phyloP scores from a whole-genome alignment of 2,113 vertebrate genomes.

The Myotis yumanensis region DNA sequence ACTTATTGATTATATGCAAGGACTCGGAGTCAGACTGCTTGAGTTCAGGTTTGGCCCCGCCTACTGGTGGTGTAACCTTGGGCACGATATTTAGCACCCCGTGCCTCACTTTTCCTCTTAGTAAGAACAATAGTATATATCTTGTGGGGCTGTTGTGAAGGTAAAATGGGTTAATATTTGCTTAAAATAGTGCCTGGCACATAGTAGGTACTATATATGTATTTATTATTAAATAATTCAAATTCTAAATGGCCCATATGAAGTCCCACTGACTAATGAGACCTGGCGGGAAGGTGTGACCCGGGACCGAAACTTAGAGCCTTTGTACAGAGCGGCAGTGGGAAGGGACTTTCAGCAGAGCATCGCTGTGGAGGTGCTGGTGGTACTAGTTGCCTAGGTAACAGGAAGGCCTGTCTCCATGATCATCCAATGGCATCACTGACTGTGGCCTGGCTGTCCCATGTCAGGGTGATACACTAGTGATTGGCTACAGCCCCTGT shows the following conservation, averaged over 20 bases:
- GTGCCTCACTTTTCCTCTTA: background rate
- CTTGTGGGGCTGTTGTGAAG: background rate
- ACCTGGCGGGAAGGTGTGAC: background rate
- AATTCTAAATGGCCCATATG: background rate
- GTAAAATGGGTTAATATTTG: background rate
- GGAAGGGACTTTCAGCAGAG: background rate
- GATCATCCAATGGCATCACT: no score
- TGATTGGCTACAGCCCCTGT: background rate
- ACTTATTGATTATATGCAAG: background rate
- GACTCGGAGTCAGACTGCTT: background rate
- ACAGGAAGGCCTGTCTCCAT: background rate
- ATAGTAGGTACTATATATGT: background rate
- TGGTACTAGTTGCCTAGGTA: fast-evolving
- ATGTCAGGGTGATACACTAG: fast-evolving
- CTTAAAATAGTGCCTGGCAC: background rate
- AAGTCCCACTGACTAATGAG: background rate
- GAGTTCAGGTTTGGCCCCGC: background rate
- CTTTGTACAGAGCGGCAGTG: fast-evolving
- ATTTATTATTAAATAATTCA: background rate
- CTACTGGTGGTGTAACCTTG: fast-evolving
- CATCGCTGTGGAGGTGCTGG: fast-evolving
- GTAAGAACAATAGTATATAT: background rate
- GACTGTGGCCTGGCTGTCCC: no score
- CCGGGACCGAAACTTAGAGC: no score
- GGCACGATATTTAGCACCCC: background rate